Conservation (phyloP, 1,140 invertebrate species). For the Drosophila ogumai region DNA sequence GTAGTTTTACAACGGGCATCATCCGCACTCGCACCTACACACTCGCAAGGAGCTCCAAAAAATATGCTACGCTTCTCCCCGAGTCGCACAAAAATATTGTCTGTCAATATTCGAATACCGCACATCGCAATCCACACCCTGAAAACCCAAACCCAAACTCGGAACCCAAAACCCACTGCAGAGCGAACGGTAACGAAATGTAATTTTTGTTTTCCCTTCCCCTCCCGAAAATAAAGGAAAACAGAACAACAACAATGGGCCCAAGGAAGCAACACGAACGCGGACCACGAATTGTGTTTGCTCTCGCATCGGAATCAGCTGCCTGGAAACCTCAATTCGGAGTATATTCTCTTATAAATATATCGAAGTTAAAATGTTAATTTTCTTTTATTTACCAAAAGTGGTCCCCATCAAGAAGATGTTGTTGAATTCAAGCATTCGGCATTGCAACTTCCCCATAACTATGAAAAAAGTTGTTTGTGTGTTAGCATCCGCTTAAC, state of each 20-base stretch:
- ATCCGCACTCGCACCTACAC: constrained; percentile 25
- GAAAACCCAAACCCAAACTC: constrained; percentile 1
- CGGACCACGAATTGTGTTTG: constrained; percentile 26
- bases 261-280: background rate
- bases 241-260: constrained; percentile 18
- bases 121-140: constrained; percentile 37
- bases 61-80: constrained; percentile 65
- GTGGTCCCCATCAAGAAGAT: no score
- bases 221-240: constrained; percentile 30
- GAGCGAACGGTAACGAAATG: constrained; percentile 63
- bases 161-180: constrained; percentile 33
- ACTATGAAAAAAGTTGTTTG: no score
- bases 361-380: background rate
- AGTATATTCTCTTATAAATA: background rate
- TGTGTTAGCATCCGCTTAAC: no score
- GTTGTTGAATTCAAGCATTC: no score
- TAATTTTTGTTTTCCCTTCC: constrained; percentile 66
- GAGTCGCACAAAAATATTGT: constrained; percentile 78
- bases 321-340: background rate
- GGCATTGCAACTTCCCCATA: no score
- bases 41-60: constrained; percentile 42
- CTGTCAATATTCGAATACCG: constrained; percentile 59
- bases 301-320: constrained; percentile 34
- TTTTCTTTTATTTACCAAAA: no score
- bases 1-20: constrained; percentile 59